Evolutionary conservation across 2,888 invertebrate species (phyloP), one percentile per base, ranked within the genome.

Genomic region (Eumerus sabulonum): DNA sequence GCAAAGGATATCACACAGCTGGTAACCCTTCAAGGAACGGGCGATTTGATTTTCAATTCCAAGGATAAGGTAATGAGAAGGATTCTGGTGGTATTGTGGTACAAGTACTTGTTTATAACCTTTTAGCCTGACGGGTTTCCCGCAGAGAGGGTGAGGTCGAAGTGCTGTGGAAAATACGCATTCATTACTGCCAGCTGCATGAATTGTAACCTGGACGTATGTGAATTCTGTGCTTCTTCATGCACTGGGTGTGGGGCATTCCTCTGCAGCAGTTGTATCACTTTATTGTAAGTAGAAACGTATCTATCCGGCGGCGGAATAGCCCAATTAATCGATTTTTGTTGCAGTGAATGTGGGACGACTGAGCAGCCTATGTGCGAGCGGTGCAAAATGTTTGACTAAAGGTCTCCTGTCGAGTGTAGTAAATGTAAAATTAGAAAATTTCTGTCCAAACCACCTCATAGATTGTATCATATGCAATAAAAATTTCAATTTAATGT

Each of bases 181-280:
- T 67, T 82, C 12, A 77, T 84, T 1, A 63, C 63, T 0, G 68
- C 64, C 5, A 82, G 83, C 38, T 84, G 84, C 57, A 51, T 71
- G 12, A 84, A 84, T 66, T 84, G 84, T 45, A 83, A 83, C 62
- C 63, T 84, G 27, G 59, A 60, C 17, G 44, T 84, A 1, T 84
- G 84, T 60, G 84, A 84, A 72, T 79, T 70, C 66, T 84, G 84
- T 56, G 83, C 82, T 0, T 82, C 76, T n/a, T 82, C 81, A 12
- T 84, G 84, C 51, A 47, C 50, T 12, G 68, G 72, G 1, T 84
- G 84, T 47, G 71, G 82, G 0, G 47, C 59, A 47, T 77, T 82
- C 17, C 35, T 84, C 1, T 84, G 84, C 38, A 54, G 47, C 1
- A 73, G 74, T 17, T 84, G 84, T 36, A 82, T 84, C 59, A 66